Evolutionary conservation across 2,797 vertebrate genomes (phyloP), one percentile per base, ranked within the genome.

Genomic region (Kryptolebias ocellatus): DNA sequence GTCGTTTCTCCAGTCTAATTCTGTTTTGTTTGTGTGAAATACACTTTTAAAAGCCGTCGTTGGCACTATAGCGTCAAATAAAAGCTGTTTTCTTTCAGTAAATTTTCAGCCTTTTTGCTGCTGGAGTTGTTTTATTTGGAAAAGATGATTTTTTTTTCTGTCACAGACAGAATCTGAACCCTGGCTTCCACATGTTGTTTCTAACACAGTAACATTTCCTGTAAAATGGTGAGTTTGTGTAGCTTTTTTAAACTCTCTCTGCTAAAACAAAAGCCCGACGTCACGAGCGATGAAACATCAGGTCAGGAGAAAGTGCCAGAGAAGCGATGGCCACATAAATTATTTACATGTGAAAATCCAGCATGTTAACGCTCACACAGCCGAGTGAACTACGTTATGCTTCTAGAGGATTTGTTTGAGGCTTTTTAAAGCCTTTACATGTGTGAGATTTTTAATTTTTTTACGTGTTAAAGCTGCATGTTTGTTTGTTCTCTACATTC

Each of bases 51-150:
- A 77, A 72, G 57, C 56, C 49, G 76, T 74, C 71, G 73, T 74
- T 80, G 73, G 79, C 78, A 76, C 20, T 70, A 7, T 6, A 1
- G 68, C 80, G 72, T 76, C 76, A 81, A 83, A 86, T 81, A 64
- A 76, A 81, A 83, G 59, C 54, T 58, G 46, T 65, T 69, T 74
- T 77, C 60, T 57, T 46, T 76, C 52, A 64, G 57, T 60, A 51
- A 59, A 66, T 20, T n/a, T 18, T 51, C 20, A 53, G 65, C 28
- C 29, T 70, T 58, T 50, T 17, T 5, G 0, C 74, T 62, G 74
- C 56, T 70, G 70, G 24, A 42, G 50, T 50, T 17, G 50, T 50
- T 17, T 75, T 70, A 84, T 83, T 72, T 82, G 71, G 65, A 84
- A 76, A 81, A 78, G 56, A 28, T 47, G 67, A 24, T 24, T 24